Percentiles rank a stretch among this genome's conserved stretches.
Conservation (phyloP, 1,140 invertebrate species). For the Sarcophaga bullata region DNA sequence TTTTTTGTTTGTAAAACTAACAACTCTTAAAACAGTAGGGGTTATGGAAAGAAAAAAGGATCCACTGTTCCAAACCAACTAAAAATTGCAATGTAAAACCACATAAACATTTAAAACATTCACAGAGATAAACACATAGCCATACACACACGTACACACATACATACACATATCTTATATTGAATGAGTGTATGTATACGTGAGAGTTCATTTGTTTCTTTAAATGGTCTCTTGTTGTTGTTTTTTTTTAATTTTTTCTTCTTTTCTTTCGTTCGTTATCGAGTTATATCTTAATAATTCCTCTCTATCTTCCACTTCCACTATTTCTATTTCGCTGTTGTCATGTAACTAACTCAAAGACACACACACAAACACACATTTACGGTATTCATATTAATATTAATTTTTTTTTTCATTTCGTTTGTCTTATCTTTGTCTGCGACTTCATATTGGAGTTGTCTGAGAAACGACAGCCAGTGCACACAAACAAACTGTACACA, state of each 20-base stretch:
- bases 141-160: neutral
- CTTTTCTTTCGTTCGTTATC: too few relatives aligned
- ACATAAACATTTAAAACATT: neutral
- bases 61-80: neutral
- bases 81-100: slow-evolving; percentile 10
- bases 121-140: neutral
- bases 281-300: neutral
- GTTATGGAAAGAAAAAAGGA: neutral
- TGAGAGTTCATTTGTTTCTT: neutral
- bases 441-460: slow-evolving; percentile 1
- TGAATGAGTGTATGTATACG: neutral
- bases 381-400: neutral
- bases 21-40: neutral
- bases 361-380: neutral
- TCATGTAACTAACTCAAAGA: neutral
- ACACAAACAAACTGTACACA: neutral
- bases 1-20: too few relatives aligned
- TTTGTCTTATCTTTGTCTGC: neutral
- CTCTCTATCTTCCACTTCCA: neutral
- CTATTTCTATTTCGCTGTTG: neutral
- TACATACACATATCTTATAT: neutral
- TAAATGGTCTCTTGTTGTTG: neutral
- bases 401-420: neutral
- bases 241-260: neutral
- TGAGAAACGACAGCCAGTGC: neutral